phyloP scores from a whole-genome alignment of 2,888 invertebrate species.

The Drosophila eohydei region DNA sequence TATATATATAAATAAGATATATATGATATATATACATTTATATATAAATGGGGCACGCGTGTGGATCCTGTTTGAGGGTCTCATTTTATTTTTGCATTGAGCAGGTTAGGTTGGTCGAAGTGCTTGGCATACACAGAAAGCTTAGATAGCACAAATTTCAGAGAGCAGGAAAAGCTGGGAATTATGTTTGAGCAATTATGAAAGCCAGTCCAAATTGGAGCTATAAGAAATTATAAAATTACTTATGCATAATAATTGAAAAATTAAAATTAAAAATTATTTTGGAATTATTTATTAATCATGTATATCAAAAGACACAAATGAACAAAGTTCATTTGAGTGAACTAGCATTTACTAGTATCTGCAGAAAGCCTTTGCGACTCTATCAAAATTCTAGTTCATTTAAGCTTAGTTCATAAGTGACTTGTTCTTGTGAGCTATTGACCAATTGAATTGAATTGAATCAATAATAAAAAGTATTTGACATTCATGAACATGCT shows the following conservation, averaged over 20 bases:
- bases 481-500: too few species aligned
- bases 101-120: conserved; percentile 38
- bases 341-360: neutral
- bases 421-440: too few species aligned
- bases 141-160: conserved; percentile 1
- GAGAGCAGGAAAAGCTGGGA: neutral
- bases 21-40: neutral
- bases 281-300: neutral
- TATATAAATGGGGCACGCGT: conserved; percentile 31
- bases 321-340: neutral
- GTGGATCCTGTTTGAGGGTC: conserved; percentile 7
- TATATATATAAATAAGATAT: neutral
- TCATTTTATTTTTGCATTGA: conserved; percentile 11
- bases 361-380: neutral
- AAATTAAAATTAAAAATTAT: too few species aligned
- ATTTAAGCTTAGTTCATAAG: too few species aligned
- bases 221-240: neutral
- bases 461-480: too few species aligned
- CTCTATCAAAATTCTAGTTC: too few species aligned
- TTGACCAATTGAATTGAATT: too few species aligned
- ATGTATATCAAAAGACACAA: neutral
- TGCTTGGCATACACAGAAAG: neutral
- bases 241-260: too few species aligned
- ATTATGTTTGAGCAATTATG: neutral
- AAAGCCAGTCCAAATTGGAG: neutral